Conservation (phyloP, 1,140 invertebrate genomes). For the Brachionus angularis region DNA sequence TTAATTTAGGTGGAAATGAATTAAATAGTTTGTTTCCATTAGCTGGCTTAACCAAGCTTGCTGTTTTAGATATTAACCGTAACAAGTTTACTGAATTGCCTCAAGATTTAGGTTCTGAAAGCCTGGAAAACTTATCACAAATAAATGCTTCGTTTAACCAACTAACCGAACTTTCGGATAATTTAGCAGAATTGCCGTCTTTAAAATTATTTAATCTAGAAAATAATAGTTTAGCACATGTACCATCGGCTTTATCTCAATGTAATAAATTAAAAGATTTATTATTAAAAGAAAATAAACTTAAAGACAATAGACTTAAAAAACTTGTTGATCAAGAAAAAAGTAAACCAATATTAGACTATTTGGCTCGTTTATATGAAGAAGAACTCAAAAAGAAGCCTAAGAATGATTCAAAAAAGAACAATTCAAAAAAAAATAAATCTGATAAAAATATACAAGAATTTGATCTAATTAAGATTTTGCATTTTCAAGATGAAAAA, state of each 20-base stretch:
- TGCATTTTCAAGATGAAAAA: slow-evolving; percentile 62
- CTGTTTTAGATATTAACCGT: slow-evolving; percentile 64
- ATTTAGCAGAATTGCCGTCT: slow-evolving; percentile 62
- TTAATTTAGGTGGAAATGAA: slow-evolving; percentile 69
- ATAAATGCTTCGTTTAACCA: slow-evolving; percentile 66
- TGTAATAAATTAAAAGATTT: slow-evolving; percentile 65
- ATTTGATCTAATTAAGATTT: slow-evolving; percentile 55
- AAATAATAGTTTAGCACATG: slow-evolving; percentile 64
- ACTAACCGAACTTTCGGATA: slow-evolving; percentile 64
- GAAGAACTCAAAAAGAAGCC: slow-evolving; percentile 52
- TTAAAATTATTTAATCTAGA: slow-evolving; percentile 69
- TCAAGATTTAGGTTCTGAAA: slow-evolving; percentile 62
- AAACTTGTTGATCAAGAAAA: slow-evolving; percentile 51
- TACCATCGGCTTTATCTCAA: slow-evolving; percentile 66
- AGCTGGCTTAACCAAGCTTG: slow-evolving; percentile 63
- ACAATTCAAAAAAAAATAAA: slow-evolving; percentile 48
- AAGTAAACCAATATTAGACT: slow-evolving; percentile 53
- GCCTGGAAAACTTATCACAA: slow-evolving; percentile 66
- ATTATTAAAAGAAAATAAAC: slow-evolving; percentile 21
- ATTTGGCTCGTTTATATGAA: slow-evolving; percentile 48
- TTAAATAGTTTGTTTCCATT: slow-evolving; percentile 64
- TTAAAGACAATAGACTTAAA: slow-evolving; percentile 44
- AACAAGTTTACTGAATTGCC: slow-evolving; percentile 67
- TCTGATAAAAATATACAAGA: slow-evolving; percentile 45
- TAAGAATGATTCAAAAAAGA: slow-evolving; percentile 48